These are phyloP conservation scores for Callionymus lyra DNA, from an alignment of 2,113 vertebrate genomes.

Conservation along the genomic window DNA sequence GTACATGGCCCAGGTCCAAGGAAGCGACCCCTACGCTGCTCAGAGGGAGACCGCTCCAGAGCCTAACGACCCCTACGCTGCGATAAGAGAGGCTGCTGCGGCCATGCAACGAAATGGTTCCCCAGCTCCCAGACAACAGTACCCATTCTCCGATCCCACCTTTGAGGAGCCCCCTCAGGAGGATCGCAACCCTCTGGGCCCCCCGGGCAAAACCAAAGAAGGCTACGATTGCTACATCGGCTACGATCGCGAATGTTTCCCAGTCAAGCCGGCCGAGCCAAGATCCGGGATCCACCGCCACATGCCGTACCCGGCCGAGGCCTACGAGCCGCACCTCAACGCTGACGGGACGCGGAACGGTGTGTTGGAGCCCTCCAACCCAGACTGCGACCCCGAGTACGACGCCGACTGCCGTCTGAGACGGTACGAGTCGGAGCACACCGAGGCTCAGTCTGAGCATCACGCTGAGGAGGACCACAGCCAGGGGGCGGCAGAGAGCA, in stretches of 20 bases:
- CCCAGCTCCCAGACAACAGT: constrained; percentile 29
- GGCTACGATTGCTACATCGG: constrained; percentile 71
- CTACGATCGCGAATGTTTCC: constrained; percentile 67
- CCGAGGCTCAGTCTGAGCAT: constrained; percentile 16
- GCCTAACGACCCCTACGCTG: constrained; percentile 40
- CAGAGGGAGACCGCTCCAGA: constrained; percentile 31
- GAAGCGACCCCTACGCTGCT: constrained; percentile 28
- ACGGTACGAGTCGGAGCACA: constrained; percentile 40
- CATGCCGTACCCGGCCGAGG: constrained; percentile 31
- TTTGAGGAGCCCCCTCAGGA: constrained; percentile 46
- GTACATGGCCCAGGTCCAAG: constrained; percentile 40
- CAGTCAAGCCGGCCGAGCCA: constrained; percentile 36
- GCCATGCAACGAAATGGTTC: constrained; percentile 30
- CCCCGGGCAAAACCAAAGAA: constrained; percentile 71
- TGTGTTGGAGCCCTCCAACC: constrained; percentile 59
- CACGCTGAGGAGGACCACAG: constrained; percentile 27
- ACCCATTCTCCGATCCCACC: constrained; percentile 18
- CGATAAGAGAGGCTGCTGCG: constrained; percentile 21
- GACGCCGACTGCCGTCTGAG: constrained; percentile 66
- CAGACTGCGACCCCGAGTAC: constrained; percentile 69
- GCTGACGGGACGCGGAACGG: constrained; percentile 50
- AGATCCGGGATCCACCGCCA: constrained; percentile 36
- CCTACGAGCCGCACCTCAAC: constrained; percentile 63
- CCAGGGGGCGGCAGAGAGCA: constrained; percentile 34
- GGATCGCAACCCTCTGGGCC: constrained; percentile 55